A percentile compares a stretch with the other conserved stretches of the same genome.
Evolutionary conservation across 2,888 invertebrate species (phyloP).

Genomic region (Amiota minor): DNA sequence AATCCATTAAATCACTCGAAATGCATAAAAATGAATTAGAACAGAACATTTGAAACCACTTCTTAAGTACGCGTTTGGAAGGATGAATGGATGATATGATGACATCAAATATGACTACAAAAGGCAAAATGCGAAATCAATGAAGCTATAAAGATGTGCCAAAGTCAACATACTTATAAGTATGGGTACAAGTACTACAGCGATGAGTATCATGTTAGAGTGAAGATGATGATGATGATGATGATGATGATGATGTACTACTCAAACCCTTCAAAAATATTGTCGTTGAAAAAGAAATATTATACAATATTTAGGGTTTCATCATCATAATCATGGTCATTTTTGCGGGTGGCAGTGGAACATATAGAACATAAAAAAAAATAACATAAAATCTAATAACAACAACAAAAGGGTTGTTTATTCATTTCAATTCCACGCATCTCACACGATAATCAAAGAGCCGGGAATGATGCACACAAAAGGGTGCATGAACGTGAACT

Average conservation of each 20-base stretch:
- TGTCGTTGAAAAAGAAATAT: not conserved
- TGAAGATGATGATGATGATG: conserved; percentile 59
- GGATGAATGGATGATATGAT: conserved; percentile 29
- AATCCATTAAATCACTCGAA: conserved; percentile 67
- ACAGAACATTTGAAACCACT: conserved; percentile 57
- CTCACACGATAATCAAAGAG: conserved; percentile 25
- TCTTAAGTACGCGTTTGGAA: conserved; percentile 41
- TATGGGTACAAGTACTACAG: conserved; percentile 19
- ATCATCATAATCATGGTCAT: conserved; percentile 14
- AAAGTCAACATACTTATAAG: conserved; percentile 41
- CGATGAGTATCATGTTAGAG: conserved; percentile 26
- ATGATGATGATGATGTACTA: conserved; percentile 60
- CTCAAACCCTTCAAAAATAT: conserved; percentile 47
- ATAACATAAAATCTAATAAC: not conserved
- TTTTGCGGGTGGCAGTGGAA: conserved; percentile 26
- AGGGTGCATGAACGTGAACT: conserved; percentile 35
- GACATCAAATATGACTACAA: conserved; percentile 67
- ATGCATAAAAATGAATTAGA: conserved; percentile 34
- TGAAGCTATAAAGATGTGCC: conserved; percentile 44
- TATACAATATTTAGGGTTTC: not conserved
- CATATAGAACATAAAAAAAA: not conserved
- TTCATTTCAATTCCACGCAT: not conserved
- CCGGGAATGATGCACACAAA: conserved; percentile 20
- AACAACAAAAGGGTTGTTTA: conserved; percentile 52
- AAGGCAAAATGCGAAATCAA: conserved; percentile 22